Evolutionary conservation across 2,888 invertebrate genomes (phyloP).

Genomic region (Ormyrus rosae): DNA sequence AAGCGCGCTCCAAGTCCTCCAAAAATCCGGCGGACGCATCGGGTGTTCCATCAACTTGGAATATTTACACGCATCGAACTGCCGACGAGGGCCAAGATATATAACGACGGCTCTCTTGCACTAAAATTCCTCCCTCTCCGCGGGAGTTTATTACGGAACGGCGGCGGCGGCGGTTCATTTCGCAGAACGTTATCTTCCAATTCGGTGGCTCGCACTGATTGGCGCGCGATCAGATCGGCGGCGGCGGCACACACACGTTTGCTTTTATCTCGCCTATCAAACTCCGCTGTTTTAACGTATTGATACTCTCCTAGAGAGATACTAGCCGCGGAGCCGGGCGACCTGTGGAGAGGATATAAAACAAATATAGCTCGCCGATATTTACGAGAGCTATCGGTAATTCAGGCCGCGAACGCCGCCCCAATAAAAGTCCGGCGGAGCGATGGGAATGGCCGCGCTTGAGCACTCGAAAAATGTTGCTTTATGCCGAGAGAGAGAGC

Average conservation of each 20-base stretch:
- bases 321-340: background rate
- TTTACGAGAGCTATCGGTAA: constrained; percentile 31
- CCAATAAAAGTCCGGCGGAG: background rate
- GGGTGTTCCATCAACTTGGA: no score
- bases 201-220: constrained; percentile 32
- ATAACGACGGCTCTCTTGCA: no score
- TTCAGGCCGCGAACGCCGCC: background rate
- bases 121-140: background rate
- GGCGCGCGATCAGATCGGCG: constrained; percentile 32
- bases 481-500: no score
- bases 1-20: no score
- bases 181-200: constrained; percentile 42
- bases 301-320: background rate
- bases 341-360: background rate
- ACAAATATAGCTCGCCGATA: background rate
- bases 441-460: background rate
- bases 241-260: background rate
- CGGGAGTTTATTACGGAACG: constrained; percentile 26
- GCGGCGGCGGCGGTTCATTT: constrained; percentile 27
- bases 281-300: constrained; percentile 33
- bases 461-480: no score
- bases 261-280: constrained; percentile 47
- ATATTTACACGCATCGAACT: no score
- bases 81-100: no score
- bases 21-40: no score